Percentiles rank a stretch among this genome's conserved stretches.
Evolutionary conservation across 2,888 invertebrate species (phyloP).

Genomic region (Sthenelais limicola): DNA sequence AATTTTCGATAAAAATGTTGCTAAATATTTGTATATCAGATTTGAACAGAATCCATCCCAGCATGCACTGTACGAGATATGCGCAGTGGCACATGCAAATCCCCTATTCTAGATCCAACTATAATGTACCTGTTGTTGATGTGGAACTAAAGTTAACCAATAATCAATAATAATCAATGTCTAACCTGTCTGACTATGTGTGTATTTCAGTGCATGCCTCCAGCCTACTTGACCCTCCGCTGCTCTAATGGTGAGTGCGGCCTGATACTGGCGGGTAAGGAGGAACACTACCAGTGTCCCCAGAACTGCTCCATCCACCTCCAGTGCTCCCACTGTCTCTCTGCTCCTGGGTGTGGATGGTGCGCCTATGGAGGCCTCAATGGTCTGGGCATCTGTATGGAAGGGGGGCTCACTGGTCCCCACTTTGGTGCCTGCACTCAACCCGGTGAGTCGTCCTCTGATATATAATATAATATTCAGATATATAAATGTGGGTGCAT

Average conservation of each 20-base stretch:
- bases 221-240: conserved; percentile 87
- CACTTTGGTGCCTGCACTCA: conserved; percentile 54
- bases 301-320: conserved; percentile 86
- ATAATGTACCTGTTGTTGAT: background rate
- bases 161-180: background rate
- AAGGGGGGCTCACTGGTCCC: conserved; percentile 82
- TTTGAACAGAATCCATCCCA: too few relatives aligned
- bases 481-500: too few relatives aligned
- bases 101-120: too few relatives aligned
- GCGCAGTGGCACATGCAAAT: too few relatives aligned
- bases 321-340: conserved; percentile 89
- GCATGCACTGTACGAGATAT: too few relatives aligned
- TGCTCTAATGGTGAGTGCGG: conserved; percentile 95
- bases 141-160: background rate
- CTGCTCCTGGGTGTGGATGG: conserved; percentile 95
- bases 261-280: conserved; percentile 72
- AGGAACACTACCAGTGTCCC: conserved; percentile 83
- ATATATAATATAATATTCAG: conserved; percentile 39
- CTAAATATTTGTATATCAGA: too few relatives aligned
- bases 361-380: conserved; percentile 79
- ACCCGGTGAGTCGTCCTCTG: conserved; percentile 54
- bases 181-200: background rate
- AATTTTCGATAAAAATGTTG: too few relatives aligned
- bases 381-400: conserved; percentile 85
- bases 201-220: conserved; percentile 82